Evolutionary conservation across 2,113 vertebrate species (phyloP).

Genomic region (zebrafish (Danio rerio)): DNA sequence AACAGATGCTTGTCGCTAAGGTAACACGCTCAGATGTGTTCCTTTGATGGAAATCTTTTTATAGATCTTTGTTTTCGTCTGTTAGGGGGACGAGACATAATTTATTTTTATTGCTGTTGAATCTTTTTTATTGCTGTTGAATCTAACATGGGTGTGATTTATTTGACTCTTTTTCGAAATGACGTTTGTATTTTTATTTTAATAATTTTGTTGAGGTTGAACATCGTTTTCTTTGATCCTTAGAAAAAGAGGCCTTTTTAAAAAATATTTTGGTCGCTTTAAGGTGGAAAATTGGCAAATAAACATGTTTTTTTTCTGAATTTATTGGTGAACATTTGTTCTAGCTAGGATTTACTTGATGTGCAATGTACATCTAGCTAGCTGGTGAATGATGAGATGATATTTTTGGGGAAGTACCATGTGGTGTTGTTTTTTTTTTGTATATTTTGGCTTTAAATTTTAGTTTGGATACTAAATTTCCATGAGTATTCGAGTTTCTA

Average conservation of each 20-base stretch:
- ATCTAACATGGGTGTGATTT: not conserved
- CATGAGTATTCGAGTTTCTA: not conserved
- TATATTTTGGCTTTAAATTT: not conserved
- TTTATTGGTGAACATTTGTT: not conserved
- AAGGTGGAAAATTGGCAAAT: not conserved
- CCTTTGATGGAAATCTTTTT: constrained; percentile 27
- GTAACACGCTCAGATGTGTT: constrained; percentile 65
- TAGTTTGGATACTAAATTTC: not conserved
- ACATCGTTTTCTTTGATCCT: not conserved
- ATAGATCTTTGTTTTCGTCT: not conserved
- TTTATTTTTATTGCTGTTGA: not conserved
- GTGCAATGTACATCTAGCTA: not conserved
- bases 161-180: not conserved
- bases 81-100: not conserved
- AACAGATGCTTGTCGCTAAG: constrained; percentile 90
- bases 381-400: not conserved
- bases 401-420: no score
- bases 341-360: not conserved
- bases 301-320: not conserved
- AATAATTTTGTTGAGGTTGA: not conserved
- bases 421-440: no score
- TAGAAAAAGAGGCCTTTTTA: not conserved
- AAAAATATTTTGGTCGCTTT: not conserved
- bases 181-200: not conserved
- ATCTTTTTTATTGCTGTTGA: not conserved